These are phyloP conservation scores for Oxygymnocypris stewartii DNA, from an alignment of 2,113 vertebrate genomes.

Conservation along the genomic window DNA sequence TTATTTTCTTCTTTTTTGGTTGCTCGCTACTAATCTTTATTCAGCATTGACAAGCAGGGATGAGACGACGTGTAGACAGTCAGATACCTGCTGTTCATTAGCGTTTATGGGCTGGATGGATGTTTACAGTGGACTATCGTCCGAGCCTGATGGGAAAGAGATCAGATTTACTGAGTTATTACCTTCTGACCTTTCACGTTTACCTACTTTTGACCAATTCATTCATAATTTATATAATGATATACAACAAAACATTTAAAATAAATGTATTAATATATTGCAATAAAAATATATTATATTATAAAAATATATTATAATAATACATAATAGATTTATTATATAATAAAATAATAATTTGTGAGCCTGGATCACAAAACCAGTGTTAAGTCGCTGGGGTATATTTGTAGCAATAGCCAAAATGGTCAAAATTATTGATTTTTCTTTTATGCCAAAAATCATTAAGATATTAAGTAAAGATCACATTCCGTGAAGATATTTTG, in stretches of 20 bases:
- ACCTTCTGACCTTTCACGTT: neutral
- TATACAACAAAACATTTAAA: neutral
- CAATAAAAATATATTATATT: neutral
- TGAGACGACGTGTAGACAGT: neutral
- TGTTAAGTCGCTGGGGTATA: too few species aligned
- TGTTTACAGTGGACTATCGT: constrained; percentile 48
- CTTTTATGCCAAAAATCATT: too few species aligned
- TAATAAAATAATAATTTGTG: neutral
- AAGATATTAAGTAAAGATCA: too few species aligned
- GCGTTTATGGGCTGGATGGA: constrained; percentile 51
- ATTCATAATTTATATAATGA: neutral
- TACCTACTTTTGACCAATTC: neutral
- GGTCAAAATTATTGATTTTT: too few species aligned
- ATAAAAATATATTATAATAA: neutral
- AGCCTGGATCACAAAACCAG: too few species aligned
- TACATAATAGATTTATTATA: neutral
- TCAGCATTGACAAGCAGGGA: neutral
- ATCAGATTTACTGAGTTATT: neutral
- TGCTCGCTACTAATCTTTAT: neutral
- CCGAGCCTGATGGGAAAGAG: constrained; percentile 60
- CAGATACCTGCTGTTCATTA: constrained; percentile 56
- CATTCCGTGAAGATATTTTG: too few species aligned
- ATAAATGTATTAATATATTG: neutral
- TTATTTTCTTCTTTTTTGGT: neutral
- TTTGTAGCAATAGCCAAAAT: too few species aligned